Base-by-base conservation (phyloP, 2,797 vertebrate species). In the Sebastes flavidus region DNA sequence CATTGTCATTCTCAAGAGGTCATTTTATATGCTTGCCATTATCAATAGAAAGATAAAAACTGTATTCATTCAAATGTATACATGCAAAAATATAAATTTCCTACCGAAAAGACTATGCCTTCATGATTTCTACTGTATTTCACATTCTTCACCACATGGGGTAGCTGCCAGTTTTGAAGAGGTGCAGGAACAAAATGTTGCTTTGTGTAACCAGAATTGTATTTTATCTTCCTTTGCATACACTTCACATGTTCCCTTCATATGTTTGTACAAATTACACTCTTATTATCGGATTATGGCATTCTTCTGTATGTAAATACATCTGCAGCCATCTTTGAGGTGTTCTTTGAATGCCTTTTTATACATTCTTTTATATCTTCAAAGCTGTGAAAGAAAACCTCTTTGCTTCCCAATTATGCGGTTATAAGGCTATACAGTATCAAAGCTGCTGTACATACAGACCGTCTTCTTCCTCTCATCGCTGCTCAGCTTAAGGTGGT, bases 81-180 rank as follows among this genome's bases (percentile, higher is more conserved):
- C 52, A 85, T 81, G 61, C 61, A 75, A 67, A 77, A 77, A 87
- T 29, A 56, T 27, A 42, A 20, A 68, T 58, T 65, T 78, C 34
- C 20, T 46, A 30, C 52, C 18, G 77, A 81, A 81, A 68, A 72
- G 8, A 80, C 75, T 59, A 65, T 72, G 69, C 58, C 24, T 67
- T 72, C 34, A 27, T 71, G 30, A 69, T 74, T 82, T 77, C 25
- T 63, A 74, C 58, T 73, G 54, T 60, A 62, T 77, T 91, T 88
- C 86, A 92, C 85, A 92, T 94, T 93, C 80, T 86, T 85, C 77
- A 76, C 82, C 88, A 82, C 76, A 68, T 80, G 63, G 80, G 77
- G 88, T 91, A 94, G 94, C 91, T 94, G 92, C 92, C 93, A 94
- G 82, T 90, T 93, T 89, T 78, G 25, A 84, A 54, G 62, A 67